Base-by-base conservation (phyloP, 2,888 invertebrate species). In the Volucella zonaria region DNA sequence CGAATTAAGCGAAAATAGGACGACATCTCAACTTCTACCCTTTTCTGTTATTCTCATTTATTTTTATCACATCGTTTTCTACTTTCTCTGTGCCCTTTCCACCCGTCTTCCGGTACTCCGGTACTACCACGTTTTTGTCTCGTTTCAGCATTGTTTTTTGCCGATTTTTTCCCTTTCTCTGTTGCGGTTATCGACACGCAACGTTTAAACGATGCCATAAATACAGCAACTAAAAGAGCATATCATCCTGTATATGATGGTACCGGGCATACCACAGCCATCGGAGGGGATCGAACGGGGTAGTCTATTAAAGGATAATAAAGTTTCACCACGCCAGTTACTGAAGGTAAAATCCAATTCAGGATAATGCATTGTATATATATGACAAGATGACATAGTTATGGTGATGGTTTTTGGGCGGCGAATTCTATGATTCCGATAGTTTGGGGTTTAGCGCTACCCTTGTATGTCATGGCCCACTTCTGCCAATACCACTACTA, bases 321-420 rank as follows among this genome's bases (percentile, higher is more conserved):
- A 80, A 80, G 71, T 76, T 76, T 67, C 67, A 68, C 67, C 67
- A 70, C 61, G 56, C 66, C 43, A 75, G 66, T 67, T 80, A 59
- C 47, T 51, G 61, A 67, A 85, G 83, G 83, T 85, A 67, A 73
- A 85, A 76, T 62, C 61, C 66, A 76, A 80, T 85, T 85, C 76
- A 51, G 83, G 56, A 56, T 77, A 77, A 67, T 68, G 75, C 71
- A 62, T 67, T 67, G 61, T 56, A 62, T 61, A 73, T 49, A 58
- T 73, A 71, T 76, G 76, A 83, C 79, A 79, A 75, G 51, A 64
- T 70, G 74, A 83, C 83, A 74, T 64, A 47, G 64, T 56, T 47
- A n/a, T 40, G 51, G 45, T 15, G 40, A 11, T 52, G 14, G 45
- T 12, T 31, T 49, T 14, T 71, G 49, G 43, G 38, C 40, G 11